A percentile compares a stretch with the other conserved stretches of the same genome.
Evolutionary conservation across 2,888 invertebrate genomes (phyloP).

Genomic region (Branchellion lobata): DNA sequence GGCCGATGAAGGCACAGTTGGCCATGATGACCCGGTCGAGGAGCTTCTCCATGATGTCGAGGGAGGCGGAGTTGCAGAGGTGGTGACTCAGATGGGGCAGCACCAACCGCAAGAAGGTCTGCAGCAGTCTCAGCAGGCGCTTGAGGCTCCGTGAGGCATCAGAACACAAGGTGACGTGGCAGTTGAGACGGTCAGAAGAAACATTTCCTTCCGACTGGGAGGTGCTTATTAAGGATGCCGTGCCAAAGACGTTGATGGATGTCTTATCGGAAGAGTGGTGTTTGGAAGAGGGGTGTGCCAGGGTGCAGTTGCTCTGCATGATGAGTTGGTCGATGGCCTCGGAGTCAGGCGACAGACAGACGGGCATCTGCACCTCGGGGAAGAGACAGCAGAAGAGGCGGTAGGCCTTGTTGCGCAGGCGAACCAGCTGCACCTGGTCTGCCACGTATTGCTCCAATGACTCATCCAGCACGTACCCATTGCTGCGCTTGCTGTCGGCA

Average conservation of each 20-base stretch:
- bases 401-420: slow-evolving; percentile 32
- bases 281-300: neutral
- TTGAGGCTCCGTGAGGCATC: neutral
- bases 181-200: no score
- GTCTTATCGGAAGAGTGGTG: neutral
- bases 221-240: no score
- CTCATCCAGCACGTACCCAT: neutral
- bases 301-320: neutral
- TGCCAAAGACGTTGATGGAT: neutral
- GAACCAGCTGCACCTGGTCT: slow-evolving; percentile 33
- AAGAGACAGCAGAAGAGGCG: slow-evolving; percentile 38
- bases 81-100: slow-evolving; percentile 20
- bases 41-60: slow-evolving; percentile 32
- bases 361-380: slow-evolving; percentile 31
- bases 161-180: neutral
- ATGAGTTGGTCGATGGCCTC: slow-evolving; percentile 31
- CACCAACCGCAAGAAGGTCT: slow-evolving; percentile 12
- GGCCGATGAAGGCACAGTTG: slow-evolving; percentile 38
- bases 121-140: neutral
- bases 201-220: no score
- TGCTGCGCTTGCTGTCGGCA: neutral
- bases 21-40: slow-evolving; percentile 35
- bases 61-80: slow-evolving; percentile 20
- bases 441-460: neutral
- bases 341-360: slow-evolving; percentile 29